phyloP scores from a whole-genome alignment of 2,113 vertebrate genomes.

The Gymnorhina tibicen region DNA sequence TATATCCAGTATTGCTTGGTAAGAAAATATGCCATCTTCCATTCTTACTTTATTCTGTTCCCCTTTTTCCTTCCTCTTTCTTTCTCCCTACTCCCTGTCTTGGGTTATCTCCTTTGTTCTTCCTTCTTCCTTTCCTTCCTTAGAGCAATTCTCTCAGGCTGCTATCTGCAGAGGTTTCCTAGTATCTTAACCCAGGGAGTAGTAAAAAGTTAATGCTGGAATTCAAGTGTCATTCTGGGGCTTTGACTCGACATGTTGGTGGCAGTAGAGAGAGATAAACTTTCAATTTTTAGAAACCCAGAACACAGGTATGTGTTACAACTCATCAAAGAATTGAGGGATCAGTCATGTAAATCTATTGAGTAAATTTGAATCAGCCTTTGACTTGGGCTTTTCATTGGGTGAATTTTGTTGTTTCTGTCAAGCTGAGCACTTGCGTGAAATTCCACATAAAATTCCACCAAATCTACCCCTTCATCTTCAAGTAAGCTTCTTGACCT shows the following conservation, averaged over 20 bases:
- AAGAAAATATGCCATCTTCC: background rate
- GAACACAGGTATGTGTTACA: background rate
- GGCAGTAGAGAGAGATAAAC: background rate
- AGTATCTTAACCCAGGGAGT: background rate
- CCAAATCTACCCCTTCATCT: background rate
- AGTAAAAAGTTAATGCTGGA: background rate
- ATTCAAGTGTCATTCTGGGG: background rate
- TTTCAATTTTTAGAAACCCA: background rate
- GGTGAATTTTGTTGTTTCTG: background rate
- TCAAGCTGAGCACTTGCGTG: background rate
- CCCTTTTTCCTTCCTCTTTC: background rate
- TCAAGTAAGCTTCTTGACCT: background rate
- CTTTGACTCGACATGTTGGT: background rate
- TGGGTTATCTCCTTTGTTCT: background rate
- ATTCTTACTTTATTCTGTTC: background rate
- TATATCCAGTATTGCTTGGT: background rate
- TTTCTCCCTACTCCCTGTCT: background rate
- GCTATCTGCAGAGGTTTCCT: background rate
- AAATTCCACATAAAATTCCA: background rate
- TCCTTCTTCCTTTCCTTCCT: background rate
- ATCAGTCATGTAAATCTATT: fast-evolving
- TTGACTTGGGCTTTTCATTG: background rate
- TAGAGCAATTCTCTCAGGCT: background rate
- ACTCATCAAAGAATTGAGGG: background rate
- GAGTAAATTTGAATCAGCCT: background rate